A percentile compares a stretch with the other conserved stretches of the same genome.
These are phyloP conservation scores for Hybos culiciformis DNA, from an alignment of 2,888 invertebrate species.

Conservation along the genomic window DNA sequence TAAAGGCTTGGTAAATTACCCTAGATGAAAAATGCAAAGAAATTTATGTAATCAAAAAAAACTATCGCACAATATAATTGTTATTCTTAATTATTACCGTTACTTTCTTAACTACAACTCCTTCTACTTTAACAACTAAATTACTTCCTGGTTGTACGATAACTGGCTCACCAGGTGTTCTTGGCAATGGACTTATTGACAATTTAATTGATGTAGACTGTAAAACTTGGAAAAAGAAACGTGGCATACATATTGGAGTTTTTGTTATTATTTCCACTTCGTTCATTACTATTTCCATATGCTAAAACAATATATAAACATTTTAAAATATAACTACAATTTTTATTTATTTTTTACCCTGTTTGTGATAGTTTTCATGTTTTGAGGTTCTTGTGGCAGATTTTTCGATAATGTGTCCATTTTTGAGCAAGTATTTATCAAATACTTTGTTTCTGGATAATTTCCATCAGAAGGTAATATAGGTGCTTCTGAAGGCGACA, in stretches of 20 bases:
- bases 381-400: constrained; percentile 28
- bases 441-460: constrained; percentile 32
- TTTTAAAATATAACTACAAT: neutral
- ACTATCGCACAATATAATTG: too few relatives aligned
- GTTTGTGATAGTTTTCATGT: constrained; percentile 32
- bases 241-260: constrained; percentile 53
- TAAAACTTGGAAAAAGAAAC: constrained; percentile 73
- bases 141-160: constrained; percentile 71
- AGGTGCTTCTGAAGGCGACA: constrained; percentile 32
- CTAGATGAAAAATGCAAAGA: too few relatives aligned
- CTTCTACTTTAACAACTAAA: constrained; percentile 85
- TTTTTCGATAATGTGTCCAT: constrained; percentile 28
- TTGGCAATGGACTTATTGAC: constrained; percentile 67
- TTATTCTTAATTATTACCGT: too few relatives aligned
- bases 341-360: constrained; percentile 14
- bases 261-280: constrained; percentile 48
- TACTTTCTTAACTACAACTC: too few relatives aligned
- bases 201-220: constrained; percentile 71
- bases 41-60: too few relatives aligned
- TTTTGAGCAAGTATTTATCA: constrained; percentile 26
- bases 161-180: constrained; percentile 68
- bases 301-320: constrained; percentile 21
- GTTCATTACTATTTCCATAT: constrained; percentile 44
- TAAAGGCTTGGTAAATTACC: constrained; percentile 53
- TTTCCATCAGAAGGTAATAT: constrained; percentile 28